Evolutionary conservation across 2,888 invertebrate genomes (phyloP).

Genomic region (Busseola fusca): DNA sequence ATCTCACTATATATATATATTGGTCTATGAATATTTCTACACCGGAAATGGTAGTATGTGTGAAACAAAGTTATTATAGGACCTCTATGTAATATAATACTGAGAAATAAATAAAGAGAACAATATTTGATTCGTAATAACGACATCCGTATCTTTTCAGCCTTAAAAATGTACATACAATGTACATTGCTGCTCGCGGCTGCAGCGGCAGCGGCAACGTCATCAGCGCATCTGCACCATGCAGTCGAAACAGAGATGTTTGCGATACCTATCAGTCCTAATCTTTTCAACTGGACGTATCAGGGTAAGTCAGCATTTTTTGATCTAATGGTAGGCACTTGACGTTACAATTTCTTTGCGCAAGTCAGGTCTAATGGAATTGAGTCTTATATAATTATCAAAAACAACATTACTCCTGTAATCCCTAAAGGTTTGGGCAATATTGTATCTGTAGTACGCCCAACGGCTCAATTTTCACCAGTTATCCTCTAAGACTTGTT

Average conservation of each 20-base stretch:
- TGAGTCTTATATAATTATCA: no score
- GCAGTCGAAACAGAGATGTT: conserved; percentile 93
- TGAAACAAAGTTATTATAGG: no score
- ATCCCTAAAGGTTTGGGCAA: no score
- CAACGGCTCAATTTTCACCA: no score
- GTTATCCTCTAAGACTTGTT: no score
- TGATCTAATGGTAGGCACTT: not conserved
- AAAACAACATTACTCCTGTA: no score
- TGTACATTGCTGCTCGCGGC: conserved; percentile 61
- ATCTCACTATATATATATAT: no score
- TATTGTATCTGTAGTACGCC: no score
- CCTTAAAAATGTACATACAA: conserved; percentile 54
- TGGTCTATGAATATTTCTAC: no score
- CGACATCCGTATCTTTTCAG: conserved; percentile 11
- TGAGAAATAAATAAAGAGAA: no score
- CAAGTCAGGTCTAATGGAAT: not conserved
- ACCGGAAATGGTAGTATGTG: no score
- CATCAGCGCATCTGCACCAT: conserved; percentile 77
- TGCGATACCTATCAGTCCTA: conserved; percentile 93
- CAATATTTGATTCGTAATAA: not conserved
- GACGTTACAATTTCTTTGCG: not conserved
- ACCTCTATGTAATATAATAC: no score
- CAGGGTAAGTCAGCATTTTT: conserved; percentile 85
- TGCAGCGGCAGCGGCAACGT: conserved; percentile 55
- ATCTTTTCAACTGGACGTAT: conserved; percentile 94